Conservation (phyloP, 2,113 vertebrate species). For the Rhipidura dahli region DNA sequence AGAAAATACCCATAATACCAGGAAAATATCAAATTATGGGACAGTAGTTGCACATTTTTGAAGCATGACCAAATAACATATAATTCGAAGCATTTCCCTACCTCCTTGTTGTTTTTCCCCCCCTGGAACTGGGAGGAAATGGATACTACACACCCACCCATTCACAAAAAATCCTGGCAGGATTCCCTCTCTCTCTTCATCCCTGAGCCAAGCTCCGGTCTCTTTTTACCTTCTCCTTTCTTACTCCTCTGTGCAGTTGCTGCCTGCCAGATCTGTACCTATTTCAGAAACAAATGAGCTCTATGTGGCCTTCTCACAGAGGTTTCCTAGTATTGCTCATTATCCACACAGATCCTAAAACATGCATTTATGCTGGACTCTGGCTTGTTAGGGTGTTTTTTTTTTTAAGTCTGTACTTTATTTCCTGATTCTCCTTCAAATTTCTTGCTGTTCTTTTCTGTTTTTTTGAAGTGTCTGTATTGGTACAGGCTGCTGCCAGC, state of each 20-base stretch:
- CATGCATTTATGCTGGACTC: neutral
- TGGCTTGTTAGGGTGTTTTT: neutral
- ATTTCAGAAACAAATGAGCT: neutral
- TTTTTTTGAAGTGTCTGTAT: neutral
- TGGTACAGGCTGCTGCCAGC: neutral
- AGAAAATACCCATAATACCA: neutral
- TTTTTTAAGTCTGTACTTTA: neutral
- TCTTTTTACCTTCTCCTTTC: neutral
- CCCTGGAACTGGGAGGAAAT: slow-evolving; percentile 50
- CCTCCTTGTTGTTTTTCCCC: slow-evolving; percentile 25
- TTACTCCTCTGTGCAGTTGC: neutral
- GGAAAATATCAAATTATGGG: slow-evolving; percentile 1
- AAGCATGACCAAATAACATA: slow-evolving; percentile 6
- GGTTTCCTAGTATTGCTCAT: neutral
- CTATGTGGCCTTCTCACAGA: neutral
- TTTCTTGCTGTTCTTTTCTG: neutral
- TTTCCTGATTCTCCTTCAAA: neutral
- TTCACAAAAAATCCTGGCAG: slow-evolving; percentile 60
- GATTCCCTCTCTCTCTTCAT: neutral
- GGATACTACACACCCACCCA: slow-evolving; percentile 44
- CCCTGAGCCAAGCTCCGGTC: neutral
- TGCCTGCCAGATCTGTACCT: neutral
- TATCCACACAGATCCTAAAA: neutral
- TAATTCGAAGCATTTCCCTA: neutral
- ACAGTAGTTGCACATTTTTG: slow-evolving; percentile 23